Evolutionary conservation across 1,140 invertebrate genomes (phyloP), one percentile per base, ranked within the genome.

Genomic region (Hycleus phaleratus): DNA sequence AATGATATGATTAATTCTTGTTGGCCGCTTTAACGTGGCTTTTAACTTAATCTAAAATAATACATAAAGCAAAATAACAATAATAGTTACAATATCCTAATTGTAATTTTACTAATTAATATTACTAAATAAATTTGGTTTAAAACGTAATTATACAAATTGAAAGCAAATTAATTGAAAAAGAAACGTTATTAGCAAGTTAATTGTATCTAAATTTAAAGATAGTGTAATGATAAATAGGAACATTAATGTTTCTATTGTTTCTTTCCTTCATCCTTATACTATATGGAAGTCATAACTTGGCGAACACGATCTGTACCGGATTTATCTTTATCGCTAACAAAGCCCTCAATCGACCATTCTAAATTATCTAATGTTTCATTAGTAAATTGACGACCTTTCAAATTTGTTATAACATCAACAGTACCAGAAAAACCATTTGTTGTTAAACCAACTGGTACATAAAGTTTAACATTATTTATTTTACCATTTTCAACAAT

Each of bases 1-100:
- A 62, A 65, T 70, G 68, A 70, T 70, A 70, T 70, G 68, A 68
- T 70, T 59, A 68, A 68, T 70, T 70, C 68, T 70, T 70, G 68
- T 66, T 55, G 46, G 60, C 67, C 59, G 62, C 55, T 9, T 32
- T 10, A 12, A 48, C 48, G 45, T 39, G 44, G 38, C 46, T 62
- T 55, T 46, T 47, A 54, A 49, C 46, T 54, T 56, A 59, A 58
- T 39, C 38, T 56, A 60, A 61, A 42, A 53, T 50, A 48, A 48
- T 46, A 38, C n/a, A 56, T n/a, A 43, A 58, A 32, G 9, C n/a
- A 46, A 11, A 47, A 46, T 45, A 50, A 52, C 49, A 42, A 46
- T 51, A 57, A 49, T 57, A 32, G 32, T 32, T 5, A 32, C 7
- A 32, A n/a, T n/a, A 24, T 1, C 2, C 4, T n/a, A 26, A 49